Base-by-base conservation (phyloP, 2,797 vertebrate genomes). In the Setipinna tenuifilis region DNA sequence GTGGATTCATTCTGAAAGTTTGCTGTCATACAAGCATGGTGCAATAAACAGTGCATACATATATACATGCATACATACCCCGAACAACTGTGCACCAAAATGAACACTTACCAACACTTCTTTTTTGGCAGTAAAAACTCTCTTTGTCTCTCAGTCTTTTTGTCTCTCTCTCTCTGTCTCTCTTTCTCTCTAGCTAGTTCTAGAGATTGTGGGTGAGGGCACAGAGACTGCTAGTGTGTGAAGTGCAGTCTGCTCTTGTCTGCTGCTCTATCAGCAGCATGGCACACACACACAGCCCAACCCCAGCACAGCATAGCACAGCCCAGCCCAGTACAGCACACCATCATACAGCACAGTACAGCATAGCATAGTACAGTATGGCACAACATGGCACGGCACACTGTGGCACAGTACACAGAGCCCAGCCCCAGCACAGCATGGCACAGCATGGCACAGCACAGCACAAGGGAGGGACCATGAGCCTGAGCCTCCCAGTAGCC, bases 381-480 rank as follows among this genome's bases (percentile, higher is more conserved):
- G n/a, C n/a, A n/a, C n/a, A n/a, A n/a, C n/a, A n/a, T n/a, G n/a
- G n/a, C n/a, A n/a, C n/a, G n/a, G n/a, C 35, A 41, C 35, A 2
- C 35, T 2, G 35, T 5, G 5, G 35, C 35, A 41, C 5, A 5
- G 35, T 5, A 41, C 35, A 41, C 35, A 41, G 35, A 41, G 35
- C 35, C 35, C 35, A 41, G 35, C 35, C 35, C 35, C 35, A 41
- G 35, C 35, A 2, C 35, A n/a, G n/a, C n/a, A n/a, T n/a, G n/a
- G n/a, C n/a, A n/a, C n/a, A n/a, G n/a, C n/a, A n/a, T n/a, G n/a
- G n/a, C n/a, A n/a, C 35, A 41, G 35, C 35, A 41, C 35, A 41
- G 35, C 35, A 41, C 2, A n/a, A n/a, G n/a, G n/a, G n/a, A n/a
- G n/a, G n/a, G 92, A 91, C 94, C 95, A 94, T 92, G 94, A 95